Conservation (phyloP, 2,113 vertebrate genomes). For the Zonotrichia leucophrys region DNA sequence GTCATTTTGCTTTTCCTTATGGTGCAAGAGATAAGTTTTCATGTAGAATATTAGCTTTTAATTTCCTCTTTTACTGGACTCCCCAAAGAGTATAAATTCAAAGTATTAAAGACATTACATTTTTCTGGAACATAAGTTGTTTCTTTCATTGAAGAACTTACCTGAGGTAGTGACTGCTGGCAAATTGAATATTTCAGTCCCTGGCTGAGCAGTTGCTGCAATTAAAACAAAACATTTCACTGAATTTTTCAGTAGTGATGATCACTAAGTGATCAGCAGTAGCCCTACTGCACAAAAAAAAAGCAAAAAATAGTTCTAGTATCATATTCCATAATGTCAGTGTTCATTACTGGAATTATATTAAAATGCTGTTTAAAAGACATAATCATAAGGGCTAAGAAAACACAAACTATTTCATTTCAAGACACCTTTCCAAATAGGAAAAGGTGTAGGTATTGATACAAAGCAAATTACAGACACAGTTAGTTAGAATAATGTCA, state of each 20-base stretch:
- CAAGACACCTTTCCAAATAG: neutral
- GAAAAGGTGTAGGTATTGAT: neutral
- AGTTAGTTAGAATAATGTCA: neutral
- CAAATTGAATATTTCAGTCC: constrained; percentile 98
- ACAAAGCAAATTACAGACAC: neutral
- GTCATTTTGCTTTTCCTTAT: neutral
- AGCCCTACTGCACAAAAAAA: neutral
- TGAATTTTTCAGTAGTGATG: neutral
- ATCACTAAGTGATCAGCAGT: neutral
- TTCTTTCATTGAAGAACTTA: constrained; percentile 61
- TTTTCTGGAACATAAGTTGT: neutral
- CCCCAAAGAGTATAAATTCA: neutral
- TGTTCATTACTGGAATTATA: neutral
- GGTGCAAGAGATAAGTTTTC: neutral
- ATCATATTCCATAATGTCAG: neutral
- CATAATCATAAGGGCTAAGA: neutral
- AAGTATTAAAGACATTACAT: neutral
- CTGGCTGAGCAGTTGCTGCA: constrained; percentile 93
- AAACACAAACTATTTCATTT: neutral
- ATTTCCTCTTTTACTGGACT: neutral
- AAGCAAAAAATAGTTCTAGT: neutral
- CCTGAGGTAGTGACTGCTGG: constrained; percentile 96
- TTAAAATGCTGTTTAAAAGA: neutral
- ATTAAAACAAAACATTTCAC: constrained; percentile 38
- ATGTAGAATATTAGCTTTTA: neutral